These are phyloP conservation scores for Nylanderia fulva DNA, from an alignment of 1,140 invertebrate genomes.

Conservation along the genomic window DNA sequence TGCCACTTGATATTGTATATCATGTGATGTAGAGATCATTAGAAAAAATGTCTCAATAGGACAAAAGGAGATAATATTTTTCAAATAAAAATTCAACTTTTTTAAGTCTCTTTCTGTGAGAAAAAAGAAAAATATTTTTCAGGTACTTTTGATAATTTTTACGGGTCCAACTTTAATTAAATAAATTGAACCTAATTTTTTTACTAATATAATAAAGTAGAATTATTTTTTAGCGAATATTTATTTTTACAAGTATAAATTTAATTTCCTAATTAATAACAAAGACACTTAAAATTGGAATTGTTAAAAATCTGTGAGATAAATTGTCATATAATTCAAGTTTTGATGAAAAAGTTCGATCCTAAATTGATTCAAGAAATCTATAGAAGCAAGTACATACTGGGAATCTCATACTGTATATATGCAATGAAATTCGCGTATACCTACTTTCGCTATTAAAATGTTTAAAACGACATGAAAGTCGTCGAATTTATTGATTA, in stretches of 20 bases:
- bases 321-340: not conserved
- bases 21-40: not conserved
- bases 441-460: not conserved
- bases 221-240: not conserved
- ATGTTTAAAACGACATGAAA: not conserved
- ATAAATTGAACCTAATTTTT: not conserved
- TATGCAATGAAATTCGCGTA: not conserved
- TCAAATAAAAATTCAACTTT: not conserved
- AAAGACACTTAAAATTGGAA: not conserved
- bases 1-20: not conserved
- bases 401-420: not conserved
- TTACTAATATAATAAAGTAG: not conserved
- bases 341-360: not conserved
- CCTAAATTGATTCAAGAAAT: conserved; percentile 6
- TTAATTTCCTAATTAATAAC: not conserved
- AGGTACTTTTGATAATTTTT: not conserved
- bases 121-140: not conserved
- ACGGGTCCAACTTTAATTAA: not conserved
- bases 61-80: not conserved
- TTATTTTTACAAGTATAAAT: not conserved
- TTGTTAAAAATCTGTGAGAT: not conserved
- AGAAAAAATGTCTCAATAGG: not conserved
- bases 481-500: not conserved
- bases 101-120: not conserved
- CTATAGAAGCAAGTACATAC: not conserved